Percentiles rank a stretch among this genome's conserved stretches.
Evolutionary conservation across 2,113 vertebrate species (phyloP).

Genomic region (Himantopus leucocephalus): DNA sequence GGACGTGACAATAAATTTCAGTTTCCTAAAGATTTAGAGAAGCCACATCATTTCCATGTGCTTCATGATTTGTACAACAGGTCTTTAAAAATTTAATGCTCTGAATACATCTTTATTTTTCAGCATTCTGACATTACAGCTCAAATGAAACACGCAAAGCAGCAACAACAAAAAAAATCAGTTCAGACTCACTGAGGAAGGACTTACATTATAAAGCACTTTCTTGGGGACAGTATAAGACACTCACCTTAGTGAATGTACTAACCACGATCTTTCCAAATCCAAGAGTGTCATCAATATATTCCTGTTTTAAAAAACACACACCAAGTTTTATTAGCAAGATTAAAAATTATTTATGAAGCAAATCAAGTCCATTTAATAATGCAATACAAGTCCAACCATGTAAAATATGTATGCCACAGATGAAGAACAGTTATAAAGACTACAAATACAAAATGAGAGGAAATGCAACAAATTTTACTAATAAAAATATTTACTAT

Average conservation of each 20-base stretch:
- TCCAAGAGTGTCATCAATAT: background rate
- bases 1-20: background rate
- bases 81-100: background rate
- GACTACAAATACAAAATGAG: background rate
- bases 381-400: background rate
- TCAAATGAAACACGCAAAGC: background rate
- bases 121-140: background rate
- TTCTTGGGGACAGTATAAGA: background rate
- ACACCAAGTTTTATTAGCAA: background rate
- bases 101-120: background rate
- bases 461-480: background rate
- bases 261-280: background rate
- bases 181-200: background rate
- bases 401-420: background rate
- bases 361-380: background rate
- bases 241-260: slow-evolving; percentile 1
- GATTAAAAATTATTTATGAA: background rate
- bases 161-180: background rate
- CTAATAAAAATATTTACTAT: background rate
- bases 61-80: background rate
- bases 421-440: background rate
- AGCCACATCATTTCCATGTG: background rate
- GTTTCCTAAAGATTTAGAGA: background rate
- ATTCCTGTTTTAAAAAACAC: background rate
- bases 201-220: background rate